A percentile compares a stretch with the other conserved stretches of the same genome.
phyloP scores from a whole-genome alignment of 2,888 invertebrate species.

The Zaprionus bogoriensis region DNA sequence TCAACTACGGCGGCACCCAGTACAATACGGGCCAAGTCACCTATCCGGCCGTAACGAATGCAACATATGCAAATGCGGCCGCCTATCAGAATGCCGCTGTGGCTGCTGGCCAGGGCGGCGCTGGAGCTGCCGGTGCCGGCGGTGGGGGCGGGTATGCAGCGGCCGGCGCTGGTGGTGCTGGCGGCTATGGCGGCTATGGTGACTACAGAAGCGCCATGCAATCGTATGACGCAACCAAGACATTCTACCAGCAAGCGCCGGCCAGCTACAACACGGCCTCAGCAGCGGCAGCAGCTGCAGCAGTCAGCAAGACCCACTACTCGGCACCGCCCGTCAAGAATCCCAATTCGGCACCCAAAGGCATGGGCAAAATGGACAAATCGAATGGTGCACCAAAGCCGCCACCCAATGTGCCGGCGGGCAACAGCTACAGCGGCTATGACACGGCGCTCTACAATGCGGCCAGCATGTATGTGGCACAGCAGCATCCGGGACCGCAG shows the following conservation, averaged over 20 bases:
- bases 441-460: slow-evolving; percentile 98
- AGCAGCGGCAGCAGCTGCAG: slow-evolving; percentile 79
- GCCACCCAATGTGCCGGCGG: slow-evolving; percentile 86
- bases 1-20: slow-evolving; percentile 96
- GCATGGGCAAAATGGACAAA: slow-evolving; percentile 78
- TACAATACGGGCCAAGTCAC: slow-evolving; percentile 85
- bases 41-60: slow-evolving; percentile 82
- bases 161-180: slow-evolving; percentile 80
- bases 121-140: slow-evolving; percentile 85
- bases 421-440: slow-evolving; percentile 92
- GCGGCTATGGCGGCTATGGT: slow-evolving; percentile 85
- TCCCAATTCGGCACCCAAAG: slow-evolving; percentile 84
- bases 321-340: slow-evolving; percentile 87
- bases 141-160: slow-evolving; percentile 48
- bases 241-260: slow-evolving; percentile 91
- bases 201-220: slow-evolving; percentile 87
- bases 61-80: slow-evolving; percentile 93
- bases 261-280: slow-evolving; percentile 83
- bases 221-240: slow-evolving; percentile 92
- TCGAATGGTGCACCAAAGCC: slow-evolving; percentile 73
- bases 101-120: slow-evolving; percentile 84
- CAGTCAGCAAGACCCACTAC: slow-evolving; percentile 82
- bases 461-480: slow-evolving; percentile 96
- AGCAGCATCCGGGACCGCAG: slow-evolving; percentile 84
- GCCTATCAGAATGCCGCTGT: slow-evolving; percentile 90